Conservation (phyloP, 2,797 vertebrate species). For the Ptychobarbus kaznakovi region DNA sequence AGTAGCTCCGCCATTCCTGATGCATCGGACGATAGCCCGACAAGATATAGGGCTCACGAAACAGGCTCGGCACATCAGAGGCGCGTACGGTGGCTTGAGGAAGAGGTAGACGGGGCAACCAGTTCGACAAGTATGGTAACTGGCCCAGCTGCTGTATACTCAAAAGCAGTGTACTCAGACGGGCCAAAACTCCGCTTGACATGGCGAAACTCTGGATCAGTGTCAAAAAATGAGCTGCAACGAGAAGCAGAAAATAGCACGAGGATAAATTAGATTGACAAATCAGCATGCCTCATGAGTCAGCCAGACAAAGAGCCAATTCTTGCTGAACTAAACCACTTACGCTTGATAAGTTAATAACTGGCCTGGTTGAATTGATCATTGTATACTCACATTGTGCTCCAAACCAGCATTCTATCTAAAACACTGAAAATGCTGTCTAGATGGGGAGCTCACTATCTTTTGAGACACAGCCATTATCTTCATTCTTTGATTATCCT, state of each 20-base stretch:
- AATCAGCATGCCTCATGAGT: conserved; percentile 13
- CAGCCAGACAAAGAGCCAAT: conserved; percentile 22
- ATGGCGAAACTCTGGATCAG: conserved; percentile 58
- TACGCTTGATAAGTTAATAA: conserved; percentile 32
- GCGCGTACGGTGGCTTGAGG: conserved; percentile 82
- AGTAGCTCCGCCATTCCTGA: conserved; percentile 89
- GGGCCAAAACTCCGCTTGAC: conserved; percentile 73
- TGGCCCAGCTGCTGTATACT: conserved; percentile 82
- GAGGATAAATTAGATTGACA: conserved; percentile 40
- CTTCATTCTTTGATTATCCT: neutral
- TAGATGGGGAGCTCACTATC: neutral
- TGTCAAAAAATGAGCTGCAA: conserved; percentile 27
- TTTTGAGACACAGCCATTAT: neutral
- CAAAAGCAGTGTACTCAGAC: conserved; percentile 81
- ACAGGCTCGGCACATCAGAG: conserved; percentile 85
- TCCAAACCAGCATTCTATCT: neutral
- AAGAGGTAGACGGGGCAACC: conserved; percentile 76
- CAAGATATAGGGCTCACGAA: conserved; percentile 90
- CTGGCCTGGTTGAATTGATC: conserved; percentile 10
- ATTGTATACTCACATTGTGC: conserved; percentile 22
- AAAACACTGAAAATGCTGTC: neutral
- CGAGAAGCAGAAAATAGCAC: conserved; percentile 17
- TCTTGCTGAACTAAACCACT: conserved; percentile 42
- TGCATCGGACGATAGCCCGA: conserved; percentile 85
- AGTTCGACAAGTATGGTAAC: conserved; percentile 79